Base-by-base conservation (phyloP, 2,113 vertebrate genomes). In the Micronisus gabar region DNA sequence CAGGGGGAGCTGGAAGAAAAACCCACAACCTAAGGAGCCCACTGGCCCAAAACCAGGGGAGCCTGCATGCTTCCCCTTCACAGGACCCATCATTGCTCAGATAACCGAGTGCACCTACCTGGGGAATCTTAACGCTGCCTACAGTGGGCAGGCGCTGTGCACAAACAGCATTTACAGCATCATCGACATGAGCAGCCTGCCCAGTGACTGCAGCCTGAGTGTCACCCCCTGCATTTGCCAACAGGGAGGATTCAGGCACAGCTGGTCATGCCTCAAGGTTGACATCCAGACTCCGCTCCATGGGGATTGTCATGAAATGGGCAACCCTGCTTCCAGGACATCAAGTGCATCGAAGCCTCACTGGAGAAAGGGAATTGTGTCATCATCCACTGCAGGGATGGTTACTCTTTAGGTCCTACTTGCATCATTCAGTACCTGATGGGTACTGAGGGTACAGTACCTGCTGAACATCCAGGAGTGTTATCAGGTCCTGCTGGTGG, bases 381-480 rank as follows among this genome's bases (percentile, higher is more conserved):
- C 21, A 93, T 99, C 86, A 98, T 99, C n/a, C 98, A 98, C 95
- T 99, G 98, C 63, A 97, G 98, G 4, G 98, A 98, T 66, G 98
- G 98, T 17, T 98, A 98, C 81, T 99, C 98, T 8, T 97, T 98
- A 79, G 98, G 98, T 5, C 97, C 98, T 4, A 98, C 97, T 3
- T 98, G 98, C 9, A 94, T 98, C 93, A 98, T 98, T 88, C 98
- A 98, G 86, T 98, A 98, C 58, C 97, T 98, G 84, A 98, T 99
- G 98, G 97, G 98, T 75, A 98, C 98, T 5, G 80, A 97, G 95
- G 71, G 97, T 97, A 78, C 97, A 96, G 32, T 98, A 98, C 90
- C 98, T 96, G 0, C 95, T 99, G 63, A 99, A 99, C 94, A 98
- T 98, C 95, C 91, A 91, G 23, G 98, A 98, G 86, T 96, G 97